Evolutionary conservation across 2,113 vertebrate species (phyloP).

Genomic region (Engystomops pustulosus): DNA sequence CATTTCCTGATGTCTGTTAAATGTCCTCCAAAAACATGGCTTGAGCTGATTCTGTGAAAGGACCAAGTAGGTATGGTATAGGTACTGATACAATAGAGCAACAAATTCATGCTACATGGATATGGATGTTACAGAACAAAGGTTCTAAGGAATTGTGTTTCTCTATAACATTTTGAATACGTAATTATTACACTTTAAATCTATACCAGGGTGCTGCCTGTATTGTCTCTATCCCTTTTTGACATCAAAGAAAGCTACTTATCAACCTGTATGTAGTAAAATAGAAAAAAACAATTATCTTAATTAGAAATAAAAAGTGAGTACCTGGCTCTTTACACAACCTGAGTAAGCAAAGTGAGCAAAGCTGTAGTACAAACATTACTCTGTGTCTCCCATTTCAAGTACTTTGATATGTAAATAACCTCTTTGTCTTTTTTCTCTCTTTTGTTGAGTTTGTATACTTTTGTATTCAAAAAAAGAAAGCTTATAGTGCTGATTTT

Average conservation of each 20-base stretch:
- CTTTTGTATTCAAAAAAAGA: too few species aligned
- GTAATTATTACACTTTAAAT: not conserved
- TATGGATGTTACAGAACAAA: too few species aligned
- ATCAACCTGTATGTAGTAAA: not conserved
- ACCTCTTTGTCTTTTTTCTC: too few species aligned
- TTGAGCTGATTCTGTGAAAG: not conserved
- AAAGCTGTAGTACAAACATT: not conserved
- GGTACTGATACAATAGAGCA: too few species aligned
- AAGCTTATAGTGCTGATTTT: too few species aligned
- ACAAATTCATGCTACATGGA: not conserved
- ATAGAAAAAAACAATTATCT: not conserved
- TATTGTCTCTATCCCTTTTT: not conserved
- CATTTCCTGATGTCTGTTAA: not conserved
- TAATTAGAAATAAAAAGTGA: constrained; percentile 16
- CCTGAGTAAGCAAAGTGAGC: not conserved
- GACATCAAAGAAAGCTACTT: not conserved
- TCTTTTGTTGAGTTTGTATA: too few species aligned
- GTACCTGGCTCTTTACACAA: not conserved
- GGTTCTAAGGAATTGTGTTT: not conserved
- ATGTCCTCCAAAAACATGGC: not conserved
- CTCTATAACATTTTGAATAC: not conserved
- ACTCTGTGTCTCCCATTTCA: not conserved
- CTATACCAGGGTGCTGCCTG: not conserved
- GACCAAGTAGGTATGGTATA: not conserved
- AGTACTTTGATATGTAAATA: too few species aligned